Conservation (phyloP, 2,113 vertebrate genomes). For the Atherinomorus stipes region DNA sequence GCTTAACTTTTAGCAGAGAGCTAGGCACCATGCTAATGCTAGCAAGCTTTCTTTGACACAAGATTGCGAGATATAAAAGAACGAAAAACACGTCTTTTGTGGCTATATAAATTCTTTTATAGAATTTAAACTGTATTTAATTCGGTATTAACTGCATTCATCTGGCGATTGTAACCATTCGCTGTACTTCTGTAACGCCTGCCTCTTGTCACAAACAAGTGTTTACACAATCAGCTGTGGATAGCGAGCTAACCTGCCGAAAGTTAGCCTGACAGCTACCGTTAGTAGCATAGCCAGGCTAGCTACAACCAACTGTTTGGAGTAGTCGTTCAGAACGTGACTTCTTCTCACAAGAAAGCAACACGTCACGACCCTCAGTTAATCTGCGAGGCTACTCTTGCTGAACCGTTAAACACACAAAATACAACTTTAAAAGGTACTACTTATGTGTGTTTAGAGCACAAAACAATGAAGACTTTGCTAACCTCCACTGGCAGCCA, state of each 20-base stretch:
- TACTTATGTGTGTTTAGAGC: constrained; percentile 41
- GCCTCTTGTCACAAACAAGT: constrained; percentile 67
- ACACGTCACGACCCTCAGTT: constrained; percentile 30
- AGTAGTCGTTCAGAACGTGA: constrained; percentile 55
- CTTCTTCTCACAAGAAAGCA: constrained; percentile 15
- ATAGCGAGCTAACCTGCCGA: constrained; percentile 70
- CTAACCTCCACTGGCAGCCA: constrained; percentile 99
- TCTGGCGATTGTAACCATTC: neutral
- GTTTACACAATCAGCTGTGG: constrained; percentile 81
- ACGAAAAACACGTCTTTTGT: constrained; percentile 29
- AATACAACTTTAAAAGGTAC: constrained; percentile 47
- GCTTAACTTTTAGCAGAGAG: constrained; percentile 73
- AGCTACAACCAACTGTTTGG: constrained; percentile 68
- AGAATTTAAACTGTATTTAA: neutral
- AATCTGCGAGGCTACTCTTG: neutral
- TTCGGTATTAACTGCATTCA: accelerated
- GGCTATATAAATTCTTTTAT: neutral
- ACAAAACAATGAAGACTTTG: constrained; percentile 77
- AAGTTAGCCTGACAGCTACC: constrained; percentile 73
- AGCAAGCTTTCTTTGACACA: constrained; percentile 64
- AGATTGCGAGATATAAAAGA: constrained; percentile 51
- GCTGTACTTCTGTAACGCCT: constrained; percentile 21
- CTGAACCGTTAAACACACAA: neutral
- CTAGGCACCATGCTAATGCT: constrained; percentile 65
- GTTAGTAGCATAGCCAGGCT: constrained; percentile 57